Evolutionary conservation across 2,888 invertebrate species (phyloP).

Genomic region (Rhodophaea formosa): DNA sequence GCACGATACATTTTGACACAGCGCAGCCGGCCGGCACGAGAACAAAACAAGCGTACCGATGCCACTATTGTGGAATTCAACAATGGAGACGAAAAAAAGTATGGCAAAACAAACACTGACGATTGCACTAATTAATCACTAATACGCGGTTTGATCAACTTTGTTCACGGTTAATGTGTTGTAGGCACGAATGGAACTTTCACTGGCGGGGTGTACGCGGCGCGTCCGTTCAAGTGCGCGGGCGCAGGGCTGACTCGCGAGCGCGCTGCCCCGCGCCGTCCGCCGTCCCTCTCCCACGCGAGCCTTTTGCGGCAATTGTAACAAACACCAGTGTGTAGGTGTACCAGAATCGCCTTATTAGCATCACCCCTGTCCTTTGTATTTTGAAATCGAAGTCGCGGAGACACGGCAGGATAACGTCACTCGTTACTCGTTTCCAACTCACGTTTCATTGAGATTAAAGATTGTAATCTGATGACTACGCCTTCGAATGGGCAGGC

Average conservation of each 20-base stretch:
- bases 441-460: background rate
- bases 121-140: conserved; percentile 25
- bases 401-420: conserved; percentile 3
- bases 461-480: background rate
- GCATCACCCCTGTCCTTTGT: conserved; percentile 48
- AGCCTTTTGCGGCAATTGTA: conserved; percentile 55
- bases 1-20: conserved; percentile 24
- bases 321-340: conserved; percentile 53
- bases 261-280: conserved; percentile 28
- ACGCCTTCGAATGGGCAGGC: background rate
- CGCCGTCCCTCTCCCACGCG: conserved; percentile 58
- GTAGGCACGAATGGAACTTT: conserved; percentile 58
- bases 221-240: conserved; percentile 64
- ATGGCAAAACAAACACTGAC: conserved; percentile 23
- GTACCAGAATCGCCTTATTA: conserved; percentile 68
- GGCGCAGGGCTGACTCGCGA: conserved; percentile 70
- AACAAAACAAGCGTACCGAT: conserved; percentile 24
- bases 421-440: background rate
- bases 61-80: conserved; percentile 37
- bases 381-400: conserved; percentile 14
- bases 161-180: conserved; percentile 36
- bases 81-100: conserved; percentile 34
- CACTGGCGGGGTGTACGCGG: conserved; percentile 53
- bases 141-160: conserved; percentile 26
- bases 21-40: conserved; percentile 41